Evolutionary conservation across 23 tunicate species (phyloP).

Genomic region (Halocynthia roretzi): DNA sequence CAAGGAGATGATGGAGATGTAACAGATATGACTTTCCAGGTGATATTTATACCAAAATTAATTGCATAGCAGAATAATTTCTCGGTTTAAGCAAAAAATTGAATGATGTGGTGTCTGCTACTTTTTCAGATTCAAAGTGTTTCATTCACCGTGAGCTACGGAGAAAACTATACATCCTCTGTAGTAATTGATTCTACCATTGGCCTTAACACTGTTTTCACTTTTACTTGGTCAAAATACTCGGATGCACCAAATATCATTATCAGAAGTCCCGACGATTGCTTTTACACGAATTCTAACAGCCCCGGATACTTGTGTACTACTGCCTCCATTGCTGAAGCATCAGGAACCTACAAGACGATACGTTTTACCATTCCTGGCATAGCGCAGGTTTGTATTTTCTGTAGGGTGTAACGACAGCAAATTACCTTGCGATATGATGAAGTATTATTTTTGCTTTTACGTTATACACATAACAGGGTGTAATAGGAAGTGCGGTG

Average conservation of each 20-base stretch:
- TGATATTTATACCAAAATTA: too few relatives aligned
- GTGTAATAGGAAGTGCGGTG: too few relatives aligned
- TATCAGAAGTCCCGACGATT: conserved; percentile 31
- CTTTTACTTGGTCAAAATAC: conserved; percentile 36
- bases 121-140: conserved; percentile 19
- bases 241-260: conserved; percentile 7
- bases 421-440: too few relatives aligned
- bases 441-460: too few relatives aligned
- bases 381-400: conserved; percentile 40
- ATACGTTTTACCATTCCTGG: conserved; percentile 43
- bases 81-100: too few relatives aligned
- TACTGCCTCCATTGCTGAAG: background rate
- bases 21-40: conserved; percentile 50
- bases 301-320: conserved; percentile 13
- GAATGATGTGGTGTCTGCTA: too few relatives aligned
- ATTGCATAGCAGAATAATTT: too few relatives aligned
- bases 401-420: too few relatives aligned
- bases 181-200: conserved; percentile 42
- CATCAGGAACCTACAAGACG: conserved; percentile 3
- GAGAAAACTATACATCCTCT: background rate
- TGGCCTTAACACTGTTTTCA: conserved; percentile 47
- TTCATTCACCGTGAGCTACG: background rate
- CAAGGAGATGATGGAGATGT: conserved; percentile 48
- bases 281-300: conserved; percentile 33
- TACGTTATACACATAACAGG: too few relatives aligned